Evolutionary conservation across 2,797 vertebrate species (phyloP), one percentile per base, ranked within the genome.

Genomic region (Poecile montanus): DNA sequence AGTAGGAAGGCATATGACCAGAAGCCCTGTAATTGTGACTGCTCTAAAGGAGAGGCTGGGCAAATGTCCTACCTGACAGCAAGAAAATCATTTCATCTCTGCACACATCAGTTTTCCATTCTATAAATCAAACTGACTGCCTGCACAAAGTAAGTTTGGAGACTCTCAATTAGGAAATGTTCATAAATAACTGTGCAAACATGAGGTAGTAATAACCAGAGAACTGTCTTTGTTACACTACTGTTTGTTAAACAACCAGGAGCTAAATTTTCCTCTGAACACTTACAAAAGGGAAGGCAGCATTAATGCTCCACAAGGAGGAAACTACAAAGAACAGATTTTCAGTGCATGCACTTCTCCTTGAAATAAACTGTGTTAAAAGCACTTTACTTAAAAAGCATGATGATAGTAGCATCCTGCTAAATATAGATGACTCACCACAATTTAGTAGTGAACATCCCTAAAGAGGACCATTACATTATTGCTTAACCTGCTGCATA

Each of bases 401-500:
- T 16, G 61, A 86, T 91, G 85, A 97, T 96, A 97, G 93, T 92
- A 95, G 91, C 92, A 97, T 97, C 84, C 71, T 96, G 62, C 93
- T 94, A 97, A 97, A 97, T 96, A 95, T 96, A 97, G 96, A 95
- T 93, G 95, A 96, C 87, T 97, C 96, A 87, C 94, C 91, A 95
- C 92, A 96, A 95, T 94, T 95, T 86, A 97, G 71, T 82, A 81
- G 96, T 94, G 94, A 97, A 94, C 89, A 91, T 91, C 92, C 84
- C 90, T 83, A 54, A 96, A 92, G 91, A 92, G 74, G 88, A 88
- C 94, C 94, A 90, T 94, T 89, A 90, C 89, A 94, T 91, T 73
- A 88, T 50, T 96, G 91, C 91, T 96, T 94, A 95, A 95, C 93
- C 87, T 95, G 95, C 89, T 87, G 78, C 95, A 93, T 94, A 95